Evolutionary conservation across 2,888 invertebrate species (phyloP), one percentile per base, ranked within the genome.

Genomic region (Clepsis dumicolana): DNA sequence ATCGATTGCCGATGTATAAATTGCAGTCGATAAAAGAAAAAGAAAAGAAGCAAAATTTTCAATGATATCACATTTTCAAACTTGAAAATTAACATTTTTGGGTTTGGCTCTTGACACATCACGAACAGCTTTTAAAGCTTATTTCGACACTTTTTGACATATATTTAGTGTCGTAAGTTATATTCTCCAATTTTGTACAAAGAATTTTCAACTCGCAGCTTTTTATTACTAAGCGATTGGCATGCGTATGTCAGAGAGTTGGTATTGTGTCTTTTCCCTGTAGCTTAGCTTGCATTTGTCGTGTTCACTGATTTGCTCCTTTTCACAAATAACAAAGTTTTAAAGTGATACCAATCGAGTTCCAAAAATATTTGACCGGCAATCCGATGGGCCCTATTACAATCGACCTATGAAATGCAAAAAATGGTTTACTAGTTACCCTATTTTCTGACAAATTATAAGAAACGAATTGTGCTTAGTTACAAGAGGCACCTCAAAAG

Each of bases 211-310:
- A 52, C 52, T 32, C 18, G 25, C 63, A 63, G 68, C 68, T 64
- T 63, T 62, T 32, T 41, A 29, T 27, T 32, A 29, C 62, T 63
- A 52, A 59, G 67, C 62, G 57, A 68, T 59, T 68, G 59, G 63
- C 68, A 68, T 68, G 68, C 29, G 29, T 65, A 59, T 57, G 41
- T 59, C 50, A 35, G 57, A 57, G 63, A 63, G 57, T 61, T 66
- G 44, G 67, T 67, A 57, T 67, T 38, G 48, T 67, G 35, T 27
- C 16, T 25, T 35, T 52, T 32, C 35, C 21, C 18, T 29, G 16
- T 29, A 62, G 62, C 68, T 59, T 64, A 68, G 68, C 68, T 68
- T 68, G 52, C 57, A 44, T 53, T 21, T 25, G 7, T 54, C n/a
- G 54, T 25, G 10, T 10, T 10, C 18, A 54, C 29, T 24, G 25